These are phyloP conservation scores for Spodoptera exigua DNA, from an alignment of 2,888 invertebrate species.

Conservation along the genomic window DNA sequence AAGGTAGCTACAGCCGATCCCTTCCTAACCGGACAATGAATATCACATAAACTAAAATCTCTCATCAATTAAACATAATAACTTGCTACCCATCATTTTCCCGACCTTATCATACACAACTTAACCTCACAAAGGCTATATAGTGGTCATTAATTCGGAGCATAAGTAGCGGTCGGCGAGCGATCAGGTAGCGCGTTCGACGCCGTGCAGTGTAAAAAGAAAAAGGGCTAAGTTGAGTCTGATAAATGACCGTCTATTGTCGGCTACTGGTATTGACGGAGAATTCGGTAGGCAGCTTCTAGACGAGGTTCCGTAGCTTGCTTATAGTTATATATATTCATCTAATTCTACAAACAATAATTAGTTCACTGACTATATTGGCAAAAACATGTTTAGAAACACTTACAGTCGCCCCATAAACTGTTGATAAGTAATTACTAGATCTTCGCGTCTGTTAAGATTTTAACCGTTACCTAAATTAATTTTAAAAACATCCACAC, in stretches of 20 bases:
- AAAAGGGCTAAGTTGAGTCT: conserved; percentile 62
- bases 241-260: conserved; percentile 67
- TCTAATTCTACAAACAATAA: no score
- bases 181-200: conserved; percentile 67
- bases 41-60: conserved; percentile 45
- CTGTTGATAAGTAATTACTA: no score
- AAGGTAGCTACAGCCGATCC: conserved; percentile 24
- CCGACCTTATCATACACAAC: conserved; percentile 55
- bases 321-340: no score
- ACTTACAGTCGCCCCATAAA: no score
- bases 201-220: conserved; percentile 52
- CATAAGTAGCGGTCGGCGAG: conserved; percentile 57
- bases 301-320: conserved; percentile 48
- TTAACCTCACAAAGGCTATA: conserved; percentile 52
- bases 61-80: conserved; percentile 51
- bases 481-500: no score
- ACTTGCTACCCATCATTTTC: conserved; percentile 51
- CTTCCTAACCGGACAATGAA: conserved; percentile 40
- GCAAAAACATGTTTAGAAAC: neutral
- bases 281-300: conserved; percentile 21
- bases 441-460: no score
- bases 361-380: neutral
- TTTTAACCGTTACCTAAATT: conserved; percentile 2
- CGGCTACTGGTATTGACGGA: conserved; percentile 68
- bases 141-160: conserved; percentile 60